Evolutionary conservation across 2,797 vertebrate species (phyloP), one percentile per base, ranked within the genome.

Genomic region (Lutjanus campechanus): DNA sequence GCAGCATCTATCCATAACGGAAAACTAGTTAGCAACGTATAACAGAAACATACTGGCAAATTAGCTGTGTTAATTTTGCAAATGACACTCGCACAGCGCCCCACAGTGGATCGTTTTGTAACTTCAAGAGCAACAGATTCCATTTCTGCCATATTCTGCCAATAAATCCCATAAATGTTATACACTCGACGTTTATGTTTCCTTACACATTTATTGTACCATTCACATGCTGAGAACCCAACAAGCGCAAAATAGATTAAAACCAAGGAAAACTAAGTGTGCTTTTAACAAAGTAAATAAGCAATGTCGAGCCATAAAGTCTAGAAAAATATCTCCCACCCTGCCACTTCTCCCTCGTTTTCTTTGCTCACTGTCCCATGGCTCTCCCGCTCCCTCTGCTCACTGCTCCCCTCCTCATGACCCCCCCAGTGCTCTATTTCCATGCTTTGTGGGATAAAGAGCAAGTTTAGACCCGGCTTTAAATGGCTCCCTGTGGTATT

Each of bases 401-500:
- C 55, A 4, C 17, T 46, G 19, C 8, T 49, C n/a, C 5, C 29
- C 6, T 53, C 53, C 41, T 17, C 65, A 17, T 17, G 50, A 19
- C 53, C 16, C 54, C 51, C 22, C 11, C 6, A 1, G 20, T 50
- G 55, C 11, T 75, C 58, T 49, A 54, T 77, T 79, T 68, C 43
- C 51, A 63, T 20, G 44, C 58, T 54, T 63, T 46, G 59, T 46
- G 7, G 51, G 69, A 77, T 77, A 86, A 84, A 85, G 69, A 73
- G 16, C 65, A 63, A 78, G 81, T 81, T 79, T 77, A 73, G 63
- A 9, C 68, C n/a, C 2, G 58, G 69, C 55, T 59, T 71, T 84
- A 79, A 88, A 86, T 69, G 75, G 75, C 72, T 85, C 90, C 78
- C 84, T 41, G 65, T 61, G 66, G 90, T 69, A 59, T 68, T 70